Conservation (phyloP, 1,140 invertebrate genomes). For the Himalopsyche phryganea region DNA sequence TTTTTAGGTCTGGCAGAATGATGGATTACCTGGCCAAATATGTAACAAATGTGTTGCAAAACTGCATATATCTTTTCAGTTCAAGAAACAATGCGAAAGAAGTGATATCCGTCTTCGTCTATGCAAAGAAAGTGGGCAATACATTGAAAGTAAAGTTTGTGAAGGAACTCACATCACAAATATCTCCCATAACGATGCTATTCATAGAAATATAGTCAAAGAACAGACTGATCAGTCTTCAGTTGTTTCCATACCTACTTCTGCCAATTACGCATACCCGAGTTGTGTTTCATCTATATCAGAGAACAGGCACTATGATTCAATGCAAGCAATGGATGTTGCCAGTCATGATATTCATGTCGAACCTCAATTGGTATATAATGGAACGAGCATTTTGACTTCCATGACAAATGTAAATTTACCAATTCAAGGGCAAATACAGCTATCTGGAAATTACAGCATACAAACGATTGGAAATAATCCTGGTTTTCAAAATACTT, state of each 20-base stretch:
- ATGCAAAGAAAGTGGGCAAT: slow-evolving; percentile 32
- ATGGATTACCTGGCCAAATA: slow-evolving; percentile 45
- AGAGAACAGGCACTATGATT: slow-evolving; percentile 24
- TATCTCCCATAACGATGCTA: too few relatives aligned
- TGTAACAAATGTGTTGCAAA: slow-evolving; percentile 47
- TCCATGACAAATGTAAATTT: slow-evolving; percentile 25
- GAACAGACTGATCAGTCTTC: too few relatives aligned
- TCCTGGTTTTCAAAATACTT: slow-evolving; percentile 20
- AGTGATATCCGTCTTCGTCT: slow-evolving; percentile 43
- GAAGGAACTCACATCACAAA: not conserved
- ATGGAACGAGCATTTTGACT: slow-evolving; percentile 21
- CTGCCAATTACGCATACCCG: slow-evolving; percentile 2
- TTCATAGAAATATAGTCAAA: too few relatives aligned
- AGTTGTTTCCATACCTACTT: too few relatives aligned
- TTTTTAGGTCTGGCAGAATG: slow-evolving; percentile 47
- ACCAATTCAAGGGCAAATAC: slow-evolving; percentile 18
- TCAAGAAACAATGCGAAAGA: slow-evolving; percentile 46
- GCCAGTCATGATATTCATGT: slow-evolving; percentile 9
- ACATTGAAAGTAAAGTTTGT: slow-evolving; percentile 16
- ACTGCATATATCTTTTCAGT: slow-evolving; percentile 46
- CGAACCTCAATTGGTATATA: slow-evolving; percentile 20
- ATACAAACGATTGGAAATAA: slow-evolving; percentile 18
- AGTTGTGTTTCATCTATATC: slow-evolving; percentile 1
- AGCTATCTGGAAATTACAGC: slow-evolving; percentile 16
- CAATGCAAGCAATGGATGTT: slow-evolving; percentile 18